A percentile compares a stretch with the other conserved stretches of the same genome.
Conservation (phyloP, 92 coral and sea anemone genomes). For the Epizoanthus ramosus region DNA sequence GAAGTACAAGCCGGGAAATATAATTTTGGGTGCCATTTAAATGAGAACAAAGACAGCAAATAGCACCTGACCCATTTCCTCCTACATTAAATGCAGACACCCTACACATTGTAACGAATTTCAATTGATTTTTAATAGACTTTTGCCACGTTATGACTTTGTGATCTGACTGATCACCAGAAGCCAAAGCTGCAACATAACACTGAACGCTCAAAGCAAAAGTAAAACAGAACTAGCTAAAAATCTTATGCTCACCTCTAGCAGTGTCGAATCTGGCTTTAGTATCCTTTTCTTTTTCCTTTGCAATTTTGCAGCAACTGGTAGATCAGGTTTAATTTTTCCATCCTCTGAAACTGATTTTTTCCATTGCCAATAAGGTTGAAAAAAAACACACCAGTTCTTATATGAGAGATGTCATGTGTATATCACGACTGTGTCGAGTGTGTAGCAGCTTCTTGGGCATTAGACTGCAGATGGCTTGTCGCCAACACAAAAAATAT, state of each 20-base stretch:
- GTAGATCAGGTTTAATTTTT: conserved; percentile 1
- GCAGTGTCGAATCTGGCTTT: conserved; percentile 4
- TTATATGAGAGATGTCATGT: too few relatives aligned
- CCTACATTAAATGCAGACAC: conserved; percentile 6
- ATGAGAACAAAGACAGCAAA: not conserved
- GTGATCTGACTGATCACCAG: not conserved
- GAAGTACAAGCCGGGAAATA: not conserved
- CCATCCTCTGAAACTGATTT: not conserved
- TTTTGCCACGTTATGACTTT: too few relatives aligned
- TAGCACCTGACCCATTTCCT: not conserved
- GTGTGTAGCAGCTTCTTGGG: too few relatives aligned
- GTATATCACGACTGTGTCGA: too few relatives aligned
- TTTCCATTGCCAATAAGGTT: conserved; percentile 8
- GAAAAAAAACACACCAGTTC: not conserved
- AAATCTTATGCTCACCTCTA: conserved; percentile 22
- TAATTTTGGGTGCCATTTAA: not conserved
- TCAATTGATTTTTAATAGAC: not conserved
- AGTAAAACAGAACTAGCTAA: conserved; percentile 1
- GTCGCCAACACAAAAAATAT: too few relatives aligned
- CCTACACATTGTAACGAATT: not conserved
- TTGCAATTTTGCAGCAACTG: not conserved
- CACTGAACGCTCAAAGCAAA: not conserved
- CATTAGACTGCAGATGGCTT: too few relatives aligned
- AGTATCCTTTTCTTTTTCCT: conserved; percentile 5
- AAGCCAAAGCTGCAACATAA: not conserved